These are phyloP conservation scores for Cantharis rustica DNA, from an alignment of 2,888 invertebrate genomes.

Conservation along the genomic window DNA sequence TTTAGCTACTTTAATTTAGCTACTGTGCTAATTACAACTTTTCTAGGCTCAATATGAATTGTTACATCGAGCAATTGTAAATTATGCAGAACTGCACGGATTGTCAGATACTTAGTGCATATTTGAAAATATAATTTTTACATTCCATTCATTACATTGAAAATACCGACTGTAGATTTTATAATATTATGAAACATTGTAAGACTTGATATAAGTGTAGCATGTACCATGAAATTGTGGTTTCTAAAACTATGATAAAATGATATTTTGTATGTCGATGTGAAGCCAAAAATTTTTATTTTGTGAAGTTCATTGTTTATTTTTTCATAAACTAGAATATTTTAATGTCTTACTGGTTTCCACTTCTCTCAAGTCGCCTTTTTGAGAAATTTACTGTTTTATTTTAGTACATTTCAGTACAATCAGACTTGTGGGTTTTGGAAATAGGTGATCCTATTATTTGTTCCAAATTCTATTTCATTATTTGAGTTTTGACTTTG, in stretches of 20 bases:
- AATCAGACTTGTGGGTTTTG: neutral
- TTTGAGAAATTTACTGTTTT: neutral
- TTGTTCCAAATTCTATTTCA: neutral
- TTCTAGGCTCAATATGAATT: conserved; percentile 91
- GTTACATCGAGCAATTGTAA: conserved; percentile 87
- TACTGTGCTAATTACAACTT: neutral
- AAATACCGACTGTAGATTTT: neutral
- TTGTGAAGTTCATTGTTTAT: neutral
- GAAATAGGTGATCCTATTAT: neutral
- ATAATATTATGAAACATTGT: conserved; percentile 1
- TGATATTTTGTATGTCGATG: conserved; percentile 34
- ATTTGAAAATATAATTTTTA: conserved; percentile 15
- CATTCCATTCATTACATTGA: conserved; percentile 21
- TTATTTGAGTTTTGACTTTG: neutral
- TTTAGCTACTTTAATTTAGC: neutral
- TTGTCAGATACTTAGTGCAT: conserved; percentile 61
- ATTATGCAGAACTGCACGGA: conserved; percentile 87
- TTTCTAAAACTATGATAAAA: conserved; percentile 12
- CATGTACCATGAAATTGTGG: neutral
- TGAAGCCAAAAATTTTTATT: conserved; percentile 4
- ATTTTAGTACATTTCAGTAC: neutral
- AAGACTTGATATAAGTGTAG: conserved; percentile 1
- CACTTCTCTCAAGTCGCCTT: neutral
- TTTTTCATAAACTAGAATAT: neutral
- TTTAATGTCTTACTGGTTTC: neutral